Percentiles rank a stretch among this genome's conserved stretches.
phyloP scores from a whole-genome alignment of 2,888 invertebrate genomes.

The Tetranychus piercei region DNA sequence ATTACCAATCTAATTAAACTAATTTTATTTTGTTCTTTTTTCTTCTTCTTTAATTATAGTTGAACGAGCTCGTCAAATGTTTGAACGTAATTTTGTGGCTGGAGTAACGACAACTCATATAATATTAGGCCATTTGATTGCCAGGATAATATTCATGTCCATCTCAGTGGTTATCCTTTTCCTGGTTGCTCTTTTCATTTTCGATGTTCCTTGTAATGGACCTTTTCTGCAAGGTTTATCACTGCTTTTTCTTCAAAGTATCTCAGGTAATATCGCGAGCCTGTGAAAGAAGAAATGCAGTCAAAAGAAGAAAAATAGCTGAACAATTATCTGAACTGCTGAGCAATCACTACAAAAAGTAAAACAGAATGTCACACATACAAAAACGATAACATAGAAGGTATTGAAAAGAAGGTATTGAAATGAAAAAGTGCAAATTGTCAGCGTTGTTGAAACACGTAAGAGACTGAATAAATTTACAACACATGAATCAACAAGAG shows the following conservation, averaged over 20 bases:
- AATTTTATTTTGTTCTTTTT: too few relatives aligned
- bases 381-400: too few relatives aligned
- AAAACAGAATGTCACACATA: too few relatives aligned
- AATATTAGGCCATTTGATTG: slow-evolving; percentile 74
- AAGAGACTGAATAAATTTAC: too few relatives aligned
- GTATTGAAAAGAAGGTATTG: too few relatives aligned
- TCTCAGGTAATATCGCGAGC: slow-evolving; percentile 31
- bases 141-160: slow-evolving; percentile 84
- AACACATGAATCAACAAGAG: too few relatives aligned
- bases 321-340: background rate
- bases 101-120: slow-evolving; percentile 80
- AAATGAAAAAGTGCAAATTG: too few relatives aligned
- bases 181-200: slow-evolving; percentile 72
- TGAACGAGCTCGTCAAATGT: slow-evolving; percentile 12
- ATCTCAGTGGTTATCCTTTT: slow-evolving; percentile 67
- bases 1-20: background rate
- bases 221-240: slow-evolving; percentile 63
- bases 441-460: too few relatives aligned
- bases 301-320: background rate
- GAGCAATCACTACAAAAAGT: too few relatives aligned
- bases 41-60: background rate
- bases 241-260: slow-evolving; percentile 66
- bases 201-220: slow-evolving; percentile 72
- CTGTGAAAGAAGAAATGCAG: background rate
- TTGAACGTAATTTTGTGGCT: slow-evolving; percentile 48